Evolutionary conservation across 2,113 vertebrate species (phyloP).

Genomic region (Thinocorus orbignyianus): DNA sequence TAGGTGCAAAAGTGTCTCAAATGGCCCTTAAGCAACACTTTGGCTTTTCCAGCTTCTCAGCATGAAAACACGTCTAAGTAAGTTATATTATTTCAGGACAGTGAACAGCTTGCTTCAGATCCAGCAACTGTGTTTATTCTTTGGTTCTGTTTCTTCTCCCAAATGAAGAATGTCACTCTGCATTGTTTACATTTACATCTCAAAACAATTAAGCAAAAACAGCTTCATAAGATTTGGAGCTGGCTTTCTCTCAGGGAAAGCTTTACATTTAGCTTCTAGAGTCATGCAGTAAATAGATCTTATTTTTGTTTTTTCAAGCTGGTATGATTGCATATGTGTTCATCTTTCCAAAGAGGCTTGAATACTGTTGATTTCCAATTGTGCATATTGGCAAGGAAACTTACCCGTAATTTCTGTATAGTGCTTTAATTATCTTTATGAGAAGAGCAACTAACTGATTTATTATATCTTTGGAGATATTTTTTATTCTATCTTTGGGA

Average conservation of each 20-base stretch:
- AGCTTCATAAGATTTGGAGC: not conserved
- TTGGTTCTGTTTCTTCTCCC: slow-evolving; percentile 25
- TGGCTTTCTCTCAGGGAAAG: slow-evolving; percentile 31
- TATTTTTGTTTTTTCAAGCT: slow-evolving; percentile 22
- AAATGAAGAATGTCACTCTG: slow-evolving; percentile 36
- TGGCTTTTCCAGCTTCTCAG: slow-evolving; percentile 34
- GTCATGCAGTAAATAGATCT: not conserved
- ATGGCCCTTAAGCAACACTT: slow-evolving; percentile 30
- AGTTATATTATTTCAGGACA: slow-evolving; percentile 53
- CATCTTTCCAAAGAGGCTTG: slow-evolving; percentile 4
- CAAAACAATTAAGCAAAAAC: slow-evolving; percentile 50
- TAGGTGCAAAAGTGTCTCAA: slow-evolving; percentile 27
- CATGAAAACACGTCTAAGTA: slow-evolving; percentile 42
- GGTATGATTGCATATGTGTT: not conserved
- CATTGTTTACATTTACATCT: slow-evolving; percentile 45
- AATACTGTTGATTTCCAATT: slow-evolving; percentile 35
- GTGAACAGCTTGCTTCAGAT: slow-evolving; percentile 52
- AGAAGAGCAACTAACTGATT: slow-evolving; percentile 9
- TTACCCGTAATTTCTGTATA: slow-evolving; percentile 20
- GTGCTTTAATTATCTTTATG: slow-evolving; percentile 24
- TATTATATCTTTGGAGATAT: not conserved
- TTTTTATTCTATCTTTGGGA: not conserved
- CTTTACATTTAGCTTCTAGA: slow-evolving; percentile 42
- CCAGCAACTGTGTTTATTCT: slow-evolving; percentile 44
- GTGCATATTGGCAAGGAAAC: not conserved